Evolutionary conservation across 2,888 invertebrate genomes (phyloP).

Genomic region (Eustalomyia histrio): DNA sequence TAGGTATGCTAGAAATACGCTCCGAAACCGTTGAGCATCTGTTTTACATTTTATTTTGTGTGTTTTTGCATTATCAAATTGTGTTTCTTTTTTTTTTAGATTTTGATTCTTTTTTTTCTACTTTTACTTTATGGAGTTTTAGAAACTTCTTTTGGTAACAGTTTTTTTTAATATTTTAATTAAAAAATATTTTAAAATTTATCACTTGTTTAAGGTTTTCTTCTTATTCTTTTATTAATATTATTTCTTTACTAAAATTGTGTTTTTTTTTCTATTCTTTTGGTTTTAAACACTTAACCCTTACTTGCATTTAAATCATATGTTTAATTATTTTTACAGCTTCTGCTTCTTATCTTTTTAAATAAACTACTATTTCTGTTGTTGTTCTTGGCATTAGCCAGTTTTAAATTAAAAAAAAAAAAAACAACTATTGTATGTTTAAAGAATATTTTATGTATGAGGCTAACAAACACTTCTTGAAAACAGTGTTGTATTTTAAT

Average conservation of each 20-base stretch:
- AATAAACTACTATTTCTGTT: slow-evolving; percentile 16
- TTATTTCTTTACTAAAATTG: slow-evolving; percentile 14
- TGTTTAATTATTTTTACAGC: neutral
- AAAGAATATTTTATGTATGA: too few species aligned
- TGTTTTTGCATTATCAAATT: slow-evolving; percentile 52
- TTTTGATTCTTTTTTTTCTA: slow-evolving; percentile 63
- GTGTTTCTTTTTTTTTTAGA: slow-evolving; percentile 37
- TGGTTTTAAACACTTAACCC: slow-evolving; percentile 48
- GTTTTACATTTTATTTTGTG: slow-evolving; percentile 65
- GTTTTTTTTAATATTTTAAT: slow-evolving; percentile 12
- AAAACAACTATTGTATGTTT: slow-evolving; percentile 23
- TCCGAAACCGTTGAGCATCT: slow-evolving; percentile 79
- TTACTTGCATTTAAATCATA: slow-evolving; percentile 48
- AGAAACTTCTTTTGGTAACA: slow-evolving; percentile 48
- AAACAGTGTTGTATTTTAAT: neutral
- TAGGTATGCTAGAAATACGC: slow-evolving; percentile 68
- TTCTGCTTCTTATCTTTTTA: slow-evolving; percentile 27
- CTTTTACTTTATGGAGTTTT: slow-evolving; percentile 53
- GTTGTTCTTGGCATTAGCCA: slow-evolving; percentile 18
- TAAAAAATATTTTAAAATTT: slow-evolving; percentile 17
- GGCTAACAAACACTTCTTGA: slow-evolving; percentile 6
- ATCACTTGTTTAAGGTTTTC: slow-evolving; percentile 51
- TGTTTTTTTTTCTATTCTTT: slow-evolving; percentile 26
- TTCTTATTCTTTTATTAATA: slow-evolving; percentile 32
- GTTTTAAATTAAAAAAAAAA: slow-evolving; percentile 21